phyloP scores from a whole-genome alignment of 2,113 vertebrate species.

The Colaptes auratus region DNA sequence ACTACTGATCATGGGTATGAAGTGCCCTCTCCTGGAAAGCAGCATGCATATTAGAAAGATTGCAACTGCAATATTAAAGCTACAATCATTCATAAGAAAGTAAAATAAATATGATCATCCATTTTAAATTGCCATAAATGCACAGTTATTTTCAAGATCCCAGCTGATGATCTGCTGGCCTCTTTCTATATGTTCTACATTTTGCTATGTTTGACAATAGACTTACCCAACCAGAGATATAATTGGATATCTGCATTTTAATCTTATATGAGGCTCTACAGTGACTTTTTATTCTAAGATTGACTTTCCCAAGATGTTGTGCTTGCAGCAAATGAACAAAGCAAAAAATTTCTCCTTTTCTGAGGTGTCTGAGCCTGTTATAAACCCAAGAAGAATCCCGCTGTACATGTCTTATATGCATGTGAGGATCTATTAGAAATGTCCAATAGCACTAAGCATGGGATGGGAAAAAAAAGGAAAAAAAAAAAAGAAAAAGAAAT shows the following conservation, averaged over 20 bases:
- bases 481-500: neutral
- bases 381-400: neutral
- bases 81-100: slow-evolving; percentile 27
- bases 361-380: neutral
- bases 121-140: slow-evolving; percentile 11
- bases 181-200: neutral
- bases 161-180: neutral
- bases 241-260: neutral
- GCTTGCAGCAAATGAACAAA: neutral
- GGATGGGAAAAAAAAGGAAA: neutral
- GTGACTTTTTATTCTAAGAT: neutral
- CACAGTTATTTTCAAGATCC: neutral
- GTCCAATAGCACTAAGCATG: neutral
- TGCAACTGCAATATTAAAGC: slow-evolving; percentile 6
- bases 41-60: neutral
- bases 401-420: neutral
- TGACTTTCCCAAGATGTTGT: neutral
- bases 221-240: neutral
- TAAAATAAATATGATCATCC: slow-evolving; percentile 21
- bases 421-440: neutral
- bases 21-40: neutral
- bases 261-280: neutral
- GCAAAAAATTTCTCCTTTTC: neutral
- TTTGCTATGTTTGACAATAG: neutral
- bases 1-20: slow-evolving; percentile 32